Conservation (phyloP, 2,888 invertebrate species). For the Gortyna flavago region DNA sequence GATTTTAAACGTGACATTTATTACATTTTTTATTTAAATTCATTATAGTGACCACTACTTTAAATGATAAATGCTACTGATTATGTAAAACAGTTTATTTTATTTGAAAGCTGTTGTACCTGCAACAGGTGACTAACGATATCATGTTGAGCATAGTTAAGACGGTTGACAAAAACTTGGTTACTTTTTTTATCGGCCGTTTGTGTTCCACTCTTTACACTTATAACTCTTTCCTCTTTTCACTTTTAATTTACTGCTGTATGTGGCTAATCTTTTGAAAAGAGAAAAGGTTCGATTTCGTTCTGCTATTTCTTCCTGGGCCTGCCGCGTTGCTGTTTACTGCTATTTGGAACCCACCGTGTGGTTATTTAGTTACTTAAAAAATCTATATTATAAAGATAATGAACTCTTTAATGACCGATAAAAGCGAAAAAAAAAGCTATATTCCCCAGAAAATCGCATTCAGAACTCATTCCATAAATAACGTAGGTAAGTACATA, state of each 20-base stretch:
- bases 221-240: not conserved
- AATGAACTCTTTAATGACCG: not conserved
- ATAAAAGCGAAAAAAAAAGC: no score
- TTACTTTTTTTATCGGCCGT: not conserved
- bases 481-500: not conserved
- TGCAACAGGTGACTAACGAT: slow-evolving; percentile 3
- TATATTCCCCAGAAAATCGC: not conserved
- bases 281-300: not conserved
- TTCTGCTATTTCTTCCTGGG: not conserved
- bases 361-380: not conserved
- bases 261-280: not conserved
- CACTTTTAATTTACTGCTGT: not conserved
- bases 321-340: not conserved
- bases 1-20: slow-evolving; percentile 5
- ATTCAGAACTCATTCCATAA: not conserved
- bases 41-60: not conserved
- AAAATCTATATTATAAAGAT: not conserved
- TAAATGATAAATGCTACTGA: not conserved
- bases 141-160: not conserved
- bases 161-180: not conserved
- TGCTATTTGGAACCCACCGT: not conserved
- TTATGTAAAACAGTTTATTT: slow-evolving; percentile 7
- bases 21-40: slow-evolving; percentile 13
- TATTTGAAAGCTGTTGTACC: not conserved
- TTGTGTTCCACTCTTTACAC: not conserved